Evolutionary conservation across 2,888 invertebrate genomes (phyloP).

Genomic region (Gerris lacustris): DNA sequence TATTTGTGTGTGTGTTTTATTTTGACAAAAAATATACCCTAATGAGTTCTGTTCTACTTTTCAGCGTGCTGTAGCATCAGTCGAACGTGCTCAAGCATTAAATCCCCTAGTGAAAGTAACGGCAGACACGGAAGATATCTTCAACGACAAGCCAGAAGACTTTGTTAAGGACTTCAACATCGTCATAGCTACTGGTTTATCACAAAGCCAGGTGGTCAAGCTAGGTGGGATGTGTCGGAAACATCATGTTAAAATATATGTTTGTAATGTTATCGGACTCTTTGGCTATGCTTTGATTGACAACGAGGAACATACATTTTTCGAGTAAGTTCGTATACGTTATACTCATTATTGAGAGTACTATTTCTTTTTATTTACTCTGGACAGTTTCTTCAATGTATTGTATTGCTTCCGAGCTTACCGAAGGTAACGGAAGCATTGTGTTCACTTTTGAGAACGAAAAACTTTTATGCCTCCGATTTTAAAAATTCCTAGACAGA

Average conservation of each 20-base stretch:
- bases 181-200: conserved; percentile 65
- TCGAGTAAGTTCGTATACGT: conserved; percentile 48
- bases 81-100: conserved; percentile 63
- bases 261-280: conserved; percentile 85
- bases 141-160: conserved; percentile 48
- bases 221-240: conserved; percentile 65
- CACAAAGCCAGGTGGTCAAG: conserved; percentile 55
- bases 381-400: too few species aligned
- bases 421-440: too few species aligned
- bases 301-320: conserved; percentile 67
- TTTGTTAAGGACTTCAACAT: conserved; percentile 49
- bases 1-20: too few species aligned
- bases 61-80: conserved; percentile 71
- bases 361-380: too few species aligned
- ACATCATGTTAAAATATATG: conserved; percentile 67
- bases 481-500: too few species aligned
- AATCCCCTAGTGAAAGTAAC: conserved; percentile 87
- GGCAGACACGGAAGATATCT: conserved; percentile 50
- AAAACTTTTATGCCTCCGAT: too few species aligned
- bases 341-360: too few species aligned
- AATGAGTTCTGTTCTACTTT: conserved; percentile 29
- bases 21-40: too few species aligned
- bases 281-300: conserved; percentile 86
- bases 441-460: too few species aligned
- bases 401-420: too few species aligned